These are phyloP conservation scores for Teleiodes luculella DNA, from an alignment of 2,888 invertebrate genomes.

Conservation along the genomic window DNA sequence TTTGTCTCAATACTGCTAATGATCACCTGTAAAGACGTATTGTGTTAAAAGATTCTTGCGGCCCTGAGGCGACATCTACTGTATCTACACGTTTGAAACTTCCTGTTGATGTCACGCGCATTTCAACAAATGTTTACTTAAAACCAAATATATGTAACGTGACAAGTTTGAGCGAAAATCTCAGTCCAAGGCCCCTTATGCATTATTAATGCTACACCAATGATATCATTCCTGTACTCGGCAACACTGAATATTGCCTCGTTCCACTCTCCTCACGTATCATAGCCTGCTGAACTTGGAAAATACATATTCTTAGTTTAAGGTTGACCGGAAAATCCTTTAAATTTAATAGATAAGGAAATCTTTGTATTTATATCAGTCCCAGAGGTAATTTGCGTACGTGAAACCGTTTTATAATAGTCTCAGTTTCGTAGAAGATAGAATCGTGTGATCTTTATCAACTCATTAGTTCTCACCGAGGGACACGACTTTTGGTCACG, in stretches of 20 bases:
- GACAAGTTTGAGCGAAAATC: slow-evolving; percentile 35
- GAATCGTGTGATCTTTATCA: too few species aligned
- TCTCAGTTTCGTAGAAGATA: too few species aligned
- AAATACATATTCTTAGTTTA: not conserved
- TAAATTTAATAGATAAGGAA: not conserved
- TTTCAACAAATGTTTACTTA: not conserved
- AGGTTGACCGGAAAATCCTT: not conserved
- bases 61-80: not conserved
- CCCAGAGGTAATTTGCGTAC: not conserved
- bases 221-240: slow-evolving; percentile 42
- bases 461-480: too few species aligned
- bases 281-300: not conserved
- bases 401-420: too few species aligned
- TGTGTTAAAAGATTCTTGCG: not conserved
- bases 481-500: too few species aligned
- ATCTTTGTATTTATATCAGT: not conserved
- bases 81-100: not conserved
- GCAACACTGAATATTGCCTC: not conserved
- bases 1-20: not conserved
- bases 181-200: slow-evolving; percentile 40
- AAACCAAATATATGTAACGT: slow-evolving; percentile 30
- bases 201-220: slow-evolving; percentile 47
- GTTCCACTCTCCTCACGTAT: not conserved
- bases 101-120: not conserved
- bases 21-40: not conserved